Evolutionary conservation across 2,888 invertebrate genomes (phyloP).

Genomic region (Meta bourneti): DNA sequence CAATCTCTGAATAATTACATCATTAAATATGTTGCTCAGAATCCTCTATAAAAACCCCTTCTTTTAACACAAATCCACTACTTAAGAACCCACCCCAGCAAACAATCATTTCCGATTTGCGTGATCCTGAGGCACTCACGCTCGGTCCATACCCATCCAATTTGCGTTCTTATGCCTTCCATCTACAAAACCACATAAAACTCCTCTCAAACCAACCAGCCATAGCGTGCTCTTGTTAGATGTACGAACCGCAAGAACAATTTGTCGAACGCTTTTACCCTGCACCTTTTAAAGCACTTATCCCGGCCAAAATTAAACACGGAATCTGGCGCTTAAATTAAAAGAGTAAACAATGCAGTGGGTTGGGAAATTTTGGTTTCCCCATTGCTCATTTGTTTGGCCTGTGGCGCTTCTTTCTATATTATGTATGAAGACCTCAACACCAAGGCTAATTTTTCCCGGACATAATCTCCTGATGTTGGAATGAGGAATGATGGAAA

Average conservation of each 20-base stretch:
- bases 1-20: background rate
- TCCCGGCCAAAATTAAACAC: constrained; percentile 55
- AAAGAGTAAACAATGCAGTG: constrained; percentile 19
- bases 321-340: constrained; percentile 51
- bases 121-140: background rate
- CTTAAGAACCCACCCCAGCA: background rate
- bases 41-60: background rate
- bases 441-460: constrained; percentile 21
- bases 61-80: constrained; percentile 15
- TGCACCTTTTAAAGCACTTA: constrained; percentile 40
- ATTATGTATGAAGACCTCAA: constrained; percentile 53
- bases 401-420: constrained; percentile 7
- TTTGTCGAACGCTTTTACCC: constrained; percentile 36
- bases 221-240: constrained; percentile 11
- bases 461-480: background rate
- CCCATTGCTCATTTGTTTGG: background rate
- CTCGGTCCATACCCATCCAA: constrained; percentile 36
- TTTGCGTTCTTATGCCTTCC: background rate
- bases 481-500: background rate
- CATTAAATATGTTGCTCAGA: background rate
- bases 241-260: constrained; percentile 27
- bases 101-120: constrained; percentile 1
- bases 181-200: background rate
- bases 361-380: background rate
- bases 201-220: background rate